A percentile compares a stretch with the other conserved stretches of the same genome.
Evolutionary conservation across 2,113 vertebrate species (phyloP).

Genomic region (Cottus gobio): DNA sequence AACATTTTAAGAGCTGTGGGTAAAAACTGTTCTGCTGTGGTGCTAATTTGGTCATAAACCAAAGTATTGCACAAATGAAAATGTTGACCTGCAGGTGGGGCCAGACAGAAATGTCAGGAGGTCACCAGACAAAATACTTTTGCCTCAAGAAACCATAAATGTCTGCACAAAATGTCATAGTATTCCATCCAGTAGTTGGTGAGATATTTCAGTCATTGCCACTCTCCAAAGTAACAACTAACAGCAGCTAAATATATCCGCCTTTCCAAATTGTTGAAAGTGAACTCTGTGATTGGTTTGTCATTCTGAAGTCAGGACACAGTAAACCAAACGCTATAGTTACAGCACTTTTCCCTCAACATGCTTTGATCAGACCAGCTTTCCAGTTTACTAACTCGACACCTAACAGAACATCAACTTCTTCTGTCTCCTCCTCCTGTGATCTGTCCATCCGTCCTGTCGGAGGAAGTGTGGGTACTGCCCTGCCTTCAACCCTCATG

Average conservation of each 20-base stretch:
- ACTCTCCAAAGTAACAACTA: not conserved
- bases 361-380: slow-evolving; percentile 6
- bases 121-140: not conserved
- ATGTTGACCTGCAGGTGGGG: too few species aligned
- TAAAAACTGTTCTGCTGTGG: not conserved
- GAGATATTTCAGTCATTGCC: not conserved
- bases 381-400: not conserved
- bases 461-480: slow-evolving; percentile 71
- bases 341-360: not conserved
- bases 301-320: not conserved
- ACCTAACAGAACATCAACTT: not conserved
- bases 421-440: slow-evolving; percentile 18
- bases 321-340: not conserved
- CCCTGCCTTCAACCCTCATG: slow-evolving; percentile 52
- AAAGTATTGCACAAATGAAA: too few species aligned
- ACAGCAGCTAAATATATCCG: not conserved
- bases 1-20: not conserved
- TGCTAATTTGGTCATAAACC: not conserved
- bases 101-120: too few species aligned
- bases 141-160: not conserved
- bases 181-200: not conserved
- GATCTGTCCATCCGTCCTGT: slow-evolving; percentile 69
- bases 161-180: not conserved
- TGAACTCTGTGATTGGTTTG: not conserved
- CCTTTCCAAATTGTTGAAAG: not conserved